phyloP scores from a whole-genome alignment of 2,113 vertebrate species.

The Ia io region DNA sequence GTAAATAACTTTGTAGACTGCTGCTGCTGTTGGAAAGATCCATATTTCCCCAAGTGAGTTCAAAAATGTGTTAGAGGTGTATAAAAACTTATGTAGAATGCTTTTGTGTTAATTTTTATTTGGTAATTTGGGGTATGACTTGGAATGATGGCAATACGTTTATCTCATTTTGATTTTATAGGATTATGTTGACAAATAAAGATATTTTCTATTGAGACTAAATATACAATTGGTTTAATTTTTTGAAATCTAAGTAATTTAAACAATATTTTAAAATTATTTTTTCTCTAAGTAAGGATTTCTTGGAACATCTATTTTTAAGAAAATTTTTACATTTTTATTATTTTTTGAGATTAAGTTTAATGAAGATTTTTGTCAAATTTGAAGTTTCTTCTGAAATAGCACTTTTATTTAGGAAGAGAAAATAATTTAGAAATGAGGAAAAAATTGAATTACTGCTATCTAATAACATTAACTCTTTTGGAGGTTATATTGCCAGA shows the following conservation, averaged over 20 bases:
- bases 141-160: slow-evolving; percentile 23
- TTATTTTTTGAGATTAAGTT: slow-evolving; percentile 35
- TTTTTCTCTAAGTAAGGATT: not conserved
- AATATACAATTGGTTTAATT: slow-evolving; percentile 44
- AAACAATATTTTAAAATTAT: not conserved
- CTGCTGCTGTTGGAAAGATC: slow-evolving; percentile 80
- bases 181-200: slow-evolving; percentile 25
- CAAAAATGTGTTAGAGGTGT: slow-evolving; percentile 66
- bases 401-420: slow-evolving; percentile 28
- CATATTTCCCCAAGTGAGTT: slow-evolving; percentile 76
- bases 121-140: slow-evolving; percentile 34
- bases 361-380: slow-evolving; percentile 33
- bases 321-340: slow-evolving; percentile 30
- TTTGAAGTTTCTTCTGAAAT: slow-evolving; percentile 40
- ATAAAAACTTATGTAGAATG: slow-evolving; percentile 50
- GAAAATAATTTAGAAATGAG: slow-evolving; percentile 45
- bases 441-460: slow-evolving; percentile 38
- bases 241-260: slow-evolving; percentile 50
- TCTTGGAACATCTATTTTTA: slow-evolving; percentile 39
- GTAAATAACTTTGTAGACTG: slow-evolving; percentile 84
- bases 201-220: slow-evolving; percentile 23
- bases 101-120: slow-evolving; percentile 51
- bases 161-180: slow-evolving; percentile 56
- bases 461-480: not conserved
- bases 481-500: slow-evolving; percentile 9